Conservation (phyloP, 2,113 vertebrate species). For the Pseudonaja textilis region DNA sequence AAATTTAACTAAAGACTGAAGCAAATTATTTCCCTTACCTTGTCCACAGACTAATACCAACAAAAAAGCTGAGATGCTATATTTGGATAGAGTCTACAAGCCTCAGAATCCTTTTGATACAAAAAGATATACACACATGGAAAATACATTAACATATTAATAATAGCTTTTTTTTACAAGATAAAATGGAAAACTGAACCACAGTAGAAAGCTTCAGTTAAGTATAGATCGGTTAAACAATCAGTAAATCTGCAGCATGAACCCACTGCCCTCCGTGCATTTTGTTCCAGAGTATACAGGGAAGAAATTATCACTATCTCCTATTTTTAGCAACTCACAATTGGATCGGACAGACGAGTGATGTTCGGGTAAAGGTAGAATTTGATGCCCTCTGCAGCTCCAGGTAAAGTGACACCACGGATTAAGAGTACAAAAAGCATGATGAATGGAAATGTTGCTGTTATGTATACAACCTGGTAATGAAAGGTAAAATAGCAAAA, state of each 20-base stretch:
- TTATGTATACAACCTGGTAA: conserved; percentile 88
- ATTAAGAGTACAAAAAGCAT: conserved; percentile 95
- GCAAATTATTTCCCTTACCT: conserved; percentile 65
- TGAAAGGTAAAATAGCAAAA: not conserved
- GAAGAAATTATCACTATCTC: not conserved
- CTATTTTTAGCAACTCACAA: conserved; percentile 72
- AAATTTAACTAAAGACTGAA: conserved; percentile 52
- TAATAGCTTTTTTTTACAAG: conserved; percentile 47
- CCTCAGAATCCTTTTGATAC: conserved; percentile 63
- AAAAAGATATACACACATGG: conserved; percentile 53
- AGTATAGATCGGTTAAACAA: conserved; percentile 12
- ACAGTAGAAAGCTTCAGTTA: conserved; percentile 35
- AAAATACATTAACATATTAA: conserved; percentile 47
- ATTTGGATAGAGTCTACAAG: conserved; percentile 64
- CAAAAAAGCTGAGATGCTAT: conserved; percentile 68
- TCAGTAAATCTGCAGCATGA: not conserved
- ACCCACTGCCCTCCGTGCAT: not conserved
- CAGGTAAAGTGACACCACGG: conserved; percentile 93
- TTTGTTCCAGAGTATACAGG: not conserved
- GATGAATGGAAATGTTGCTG: conserved; percentile 94
- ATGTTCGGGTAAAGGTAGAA: conserved; percentile 97
- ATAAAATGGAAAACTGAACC: conserved; percentile 50
- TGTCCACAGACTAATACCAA: conserved; percentile 48
- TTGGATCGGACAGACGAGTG: conserved; percentile 87
- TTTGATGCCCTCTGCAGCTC: conserved; percentile 94